Percentiles rank a stretch among this genome's conserved stretches.
phyloP scores from a whole-genome alignment of 2,888 invertebrate species.

The Callimorpha dominula region DNA sequence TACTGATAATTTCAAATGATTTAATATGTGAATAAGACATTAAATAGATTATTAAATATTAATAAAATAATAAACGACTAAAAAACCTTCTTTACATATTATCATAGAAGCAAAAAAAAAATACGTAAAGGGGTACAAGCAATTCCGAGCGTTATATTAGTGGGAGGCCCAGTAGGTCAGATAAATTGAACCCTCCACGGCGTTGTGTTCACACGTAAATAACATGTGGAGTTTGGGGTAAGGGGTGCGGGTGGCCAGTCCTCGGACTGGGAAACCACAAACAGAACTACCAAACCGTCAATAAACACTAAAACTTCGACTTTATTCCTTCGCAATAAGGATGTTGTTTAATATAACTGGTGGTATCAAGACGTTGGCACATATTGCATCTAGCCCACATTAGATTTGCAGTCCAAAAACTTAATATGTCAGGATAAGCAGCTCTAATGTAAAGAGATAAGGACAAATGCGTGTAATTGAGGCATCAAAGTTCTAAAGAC shows the following conservation, averaged over 20 bases:
- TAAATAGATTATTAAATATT: background rate
- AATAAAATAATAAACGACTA: background rate
- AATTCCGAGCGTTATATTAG: slow-evolving; percentile 82
- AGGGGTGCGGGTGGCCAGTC: slow-evolving; percentile 67
- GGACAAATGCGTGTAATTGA: slow-evolving; percentile 49
- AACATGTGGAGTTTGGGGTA: slow-evolving; percentile 82
- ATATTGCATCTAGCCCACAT: slow-evolving; percentile 67
- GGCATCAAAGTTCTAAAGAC: slow-evolving; percentile 43
- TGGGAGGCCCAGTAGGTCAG: slow-evolving; percentile 86
- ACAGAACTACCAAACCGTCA: slow-evolving; percentile 27
- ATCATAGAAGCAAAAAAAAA: slow-evolving; percentile 40
- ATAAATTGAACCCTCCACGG: slow-evolving; percentile 85
- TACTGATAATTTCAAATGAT: background rate
- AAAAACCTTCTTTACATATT: background rate
- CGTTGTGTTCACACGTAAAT: slow-evolving; percentile 86
- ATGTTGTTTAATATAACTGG: slow-evolving; percentile 15
- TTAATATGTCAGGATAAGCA: slow-evolving; percentile 60
- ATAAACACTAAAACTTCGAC: slow-evolving; percentile 44
- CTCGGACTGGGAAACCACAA: slow-evolving; percentile 53
- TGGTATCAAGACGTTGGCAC: slow-evolving; percentile 43
- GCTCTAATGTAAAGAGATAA: slow-evolving; percentile 61
- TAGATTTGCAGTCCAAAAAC: slow-evolving; percentile 67
- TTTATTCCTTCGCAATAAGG: slow-evolving; percentile 53
- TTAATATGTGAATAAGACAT: too few species aligned
- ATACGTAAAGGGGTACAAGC: slow-evolving; percentile 65